Evolutionary conservation across 2,888 invertebrate species (phyloP).

Genomic region (Clepsis dumicolana): DNA sequence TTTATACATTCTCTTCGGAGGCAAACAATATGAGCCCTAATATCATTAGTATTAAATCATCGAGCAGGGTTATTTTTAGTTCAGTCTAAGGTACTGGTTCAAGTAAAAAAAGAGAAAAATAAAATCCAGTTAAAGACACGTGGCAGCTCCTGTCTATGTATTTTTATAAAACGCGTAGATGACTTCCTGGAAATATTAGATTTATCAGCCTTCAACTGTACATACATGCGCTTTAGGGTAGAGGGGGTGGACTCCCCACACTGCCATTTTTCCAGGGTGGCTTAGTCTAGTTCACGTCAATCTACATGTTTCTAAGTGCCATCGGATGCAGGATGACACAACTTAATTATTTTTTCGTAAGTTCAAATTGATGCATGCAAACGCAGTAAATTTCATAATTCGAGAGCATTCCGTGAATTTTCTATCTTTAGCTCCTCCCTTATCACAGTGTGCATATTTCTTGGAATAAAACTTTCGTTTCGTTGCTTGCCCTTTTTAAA

Average conservation of each 20-base stretch:
- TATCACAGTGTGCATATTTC: no score
- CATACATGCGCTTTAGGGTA: background rate
- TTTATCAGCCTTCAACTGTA: background rate
- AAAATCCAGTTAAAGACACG: background rate
- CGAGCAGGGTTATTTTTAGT: background rate
- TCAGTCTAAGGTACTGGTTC: background rate
- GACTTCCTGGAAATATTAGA: background rate
- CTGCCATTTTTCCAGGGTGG: background rate
- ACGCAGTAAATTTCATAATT: background rate
- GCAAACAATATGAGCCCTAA: background rate
- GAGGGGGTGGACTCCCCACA: background rate
- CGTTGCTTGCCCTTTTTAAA: background rate
- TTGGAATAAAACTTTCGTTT: background rate
- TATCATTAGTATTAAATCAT: background rate
- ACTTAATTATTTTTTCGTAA: background rate
- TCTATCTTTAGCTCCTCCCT: background rate
- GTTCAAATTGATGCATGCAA: background rate
- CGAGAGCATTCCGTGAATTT: background rate
- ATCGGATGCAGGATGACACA: background rate
- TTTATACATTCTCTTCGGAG: background rate
- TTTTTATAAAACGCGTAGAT: background rate
- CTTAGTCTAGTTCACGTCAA: background rate
- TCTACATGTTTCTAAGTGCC: background rate
- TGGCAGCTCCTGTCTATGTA: background rate
- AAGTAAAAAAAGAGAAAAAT: background rate